Evolutionary conservation across 2,113 vertebrate genomes (phyloP), one percentile per base, ranked within the genome.

Genomic region (Asarcornis scutulata): DNA sequence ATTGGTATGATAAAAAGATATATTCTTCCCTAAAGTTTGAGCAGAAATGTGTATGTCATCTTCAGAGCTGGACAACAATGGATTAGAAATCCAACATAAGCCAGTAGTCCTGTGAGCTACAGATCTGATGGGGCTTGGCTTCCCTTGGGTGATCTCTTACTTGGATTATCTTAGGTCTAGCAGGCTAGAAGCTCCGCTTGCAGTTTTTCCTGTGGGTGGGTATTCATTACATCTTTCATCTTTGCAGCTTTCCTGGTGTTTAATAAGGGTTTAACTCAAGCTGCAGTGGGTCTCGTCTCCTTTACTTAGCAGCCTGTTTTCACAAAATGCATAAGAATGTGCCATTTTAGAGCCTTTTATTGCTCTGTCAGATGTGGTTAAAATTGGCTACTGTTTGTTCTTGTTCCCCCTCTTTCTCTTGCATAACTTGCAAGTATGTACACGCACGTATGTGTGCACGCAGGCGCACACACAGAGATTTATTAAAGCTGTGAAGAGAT

Each of bases 281-380:
- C 53, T 87, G 76, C 40, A 79, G 62, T 78, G 58, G 52, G 66
- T 79, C 69, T 74, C 58, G 25, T 60, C 59, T 72, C 72, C 89
- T 56, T 76, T 48, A 86, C 90, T 91, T 42, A 87, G 83, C 86
- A 84, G 71, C 38, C 83, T 76, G 66, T 75, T 94, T 44, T 88
- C 64, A 75, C 40, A 53, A 79, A 92, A 91, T 2, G 2, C 58
- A 79, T 14, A 89, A 62, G 89, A 93, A 96, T 66, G 63, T 52
- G 77, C 82, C 26, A 1, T 87, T 93, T 95, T 89, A 31, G 78
- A 91, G 83, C 34, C 53, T 79, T 92, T 79, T 89, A 71, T 68
- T 76, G 32, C 48, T 79, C 66, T 89, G 58, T 89, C 74, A 92
- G 93, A 95, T 97, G 89, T 93, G 93, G 95, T 93, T 92, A 91